phyloP scores from a whole-genome alignment of 2,797 vertebrate species.

The Enteromius afrohamiltoni region DNA sequence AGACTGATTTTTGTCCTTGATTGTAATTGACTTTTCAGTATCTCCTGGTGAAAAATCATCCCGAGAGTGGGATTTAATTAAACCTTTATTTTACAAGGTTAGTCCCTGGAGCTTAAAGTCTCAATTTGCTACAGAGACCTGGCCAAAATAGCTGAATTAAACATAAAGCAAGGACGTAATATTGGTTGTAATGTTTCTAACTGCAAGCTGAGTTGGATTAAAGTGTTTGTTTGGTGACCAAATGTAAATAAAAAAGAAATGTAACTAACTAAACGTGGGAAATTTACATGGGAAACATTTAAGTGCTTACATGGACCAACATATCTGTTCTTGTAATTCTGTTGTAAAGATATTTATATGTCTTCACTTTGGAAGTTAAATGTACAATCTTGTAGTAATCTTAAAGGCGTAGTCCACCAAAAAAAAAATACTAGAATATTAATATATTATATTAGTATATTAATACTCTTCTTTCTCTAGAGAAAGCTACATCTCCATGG shows the following conservation, averaged over 20 bases:
- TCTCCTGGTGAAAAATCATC: constrained; percentile 19
- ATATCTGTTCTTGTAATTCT: neutral
- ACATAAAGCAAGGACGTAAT: neutral
- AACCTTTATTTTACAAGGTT: constrained; percentile 22
- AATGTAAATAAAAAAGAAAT: neutral
- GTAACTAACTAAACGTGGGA: neutral
- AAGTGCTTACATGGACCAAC: neutral
- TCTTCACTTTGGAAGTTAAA: neutral
- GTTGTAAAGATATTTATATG: neutral
- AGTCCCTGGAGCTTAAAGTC: neutral
- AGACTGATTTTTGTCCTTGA: constrained; percentile 3
- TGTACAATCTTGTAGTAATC: neutral
- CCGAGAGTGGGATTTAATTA: constrained; percentile 8
- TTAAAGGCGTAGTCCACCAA: neutral
- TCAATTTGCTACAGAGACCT: neutral
- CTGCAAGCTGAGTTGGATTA: neutral
- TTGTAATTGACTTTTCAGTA: neutral
- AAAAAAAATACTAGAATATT: neutral
- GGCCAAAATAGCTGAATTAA: constrained; percentile 15
- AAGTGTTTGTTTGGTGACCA: neutral
- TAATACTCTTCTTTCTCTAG: constrained; percentile 63
- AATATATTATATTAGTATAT: too few relatives aligned
- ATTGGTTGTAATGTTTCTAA: neutral
- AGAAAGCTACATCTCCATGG: constrained; percentile 85
- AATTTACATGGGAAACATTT: neutral